Percentiles rank a stretch among this genome's conserved stretches.
These are phyloP conservation scores for Lysandra bellargus DNA, from an alignment of 2,888 invertebrate species.

Conservation along the genomic window DNA sequence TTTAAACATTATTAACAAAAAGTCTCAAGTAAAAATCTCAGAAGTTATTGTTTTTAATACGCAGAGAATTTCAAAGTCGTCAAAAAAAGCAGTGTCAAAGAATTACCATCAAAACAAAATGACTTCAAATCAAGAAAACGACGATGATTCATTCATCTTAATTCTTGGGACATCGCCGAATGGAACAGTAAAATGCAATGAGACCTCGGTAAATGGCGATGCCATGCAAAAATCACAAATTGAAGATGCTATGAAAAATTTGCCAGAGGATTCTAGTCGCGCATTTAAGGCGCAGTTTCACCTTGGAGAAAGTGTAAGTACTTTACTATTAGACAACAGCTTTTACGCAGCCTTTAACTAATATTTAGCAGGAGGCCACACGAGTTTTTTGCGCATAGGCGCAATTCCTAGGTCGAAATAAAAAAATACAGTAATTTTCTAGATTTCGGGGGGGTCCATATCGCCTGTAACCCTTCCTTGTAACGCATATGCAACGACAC, in stretches of 20 bases:
- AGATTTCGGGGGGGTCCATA: no score
- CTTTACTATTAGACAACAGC: neutral
- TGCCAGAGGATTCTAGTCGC: slow-evolving; percentile 62
- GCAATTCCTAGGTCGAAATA: no score
- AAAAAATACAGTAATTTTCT: no score
- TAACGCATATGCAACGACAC: no score
- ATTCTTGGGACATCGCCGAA: slow-evolving; percentile 67
- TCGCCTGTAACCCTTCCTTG: no score
- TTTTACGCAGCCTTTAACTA: neutral
- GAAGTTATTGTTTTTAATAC: neutral
- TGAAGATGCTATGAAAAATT: slow-evolving; percentile 68
- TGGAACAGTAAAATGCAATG: slow-evolving; percentile 56
- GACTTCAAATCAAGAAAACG: slow-evolving; percentile 55
- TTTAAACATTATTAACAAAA: no score
- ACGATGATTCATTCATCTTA: slow-evolving; percentile 75
- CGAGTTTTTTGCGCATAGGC: no score
- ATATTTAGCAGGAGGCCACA: no score
- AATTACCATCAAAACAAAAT: slow-evolving; percentile 38
- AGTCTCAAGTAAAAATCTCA: neutral
- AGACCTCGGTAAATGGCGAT: slow-evolving; percentile 46
- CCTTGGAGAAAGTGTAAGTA: slow-evolving; percentile 67
- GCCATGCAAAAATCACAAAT: slow-evolving; percentile 54
- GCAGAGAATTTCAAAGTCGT: neutral
- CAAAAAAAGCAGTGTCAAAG: neutral
- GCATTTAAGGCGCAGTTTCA: slow-evolving; percentile 70